These are phyloP conservation scores for Drosophila sturtevanti DNA, from an alignment of 1,140 invertebrate genomes.

Conservation along the genomic window DNA sequence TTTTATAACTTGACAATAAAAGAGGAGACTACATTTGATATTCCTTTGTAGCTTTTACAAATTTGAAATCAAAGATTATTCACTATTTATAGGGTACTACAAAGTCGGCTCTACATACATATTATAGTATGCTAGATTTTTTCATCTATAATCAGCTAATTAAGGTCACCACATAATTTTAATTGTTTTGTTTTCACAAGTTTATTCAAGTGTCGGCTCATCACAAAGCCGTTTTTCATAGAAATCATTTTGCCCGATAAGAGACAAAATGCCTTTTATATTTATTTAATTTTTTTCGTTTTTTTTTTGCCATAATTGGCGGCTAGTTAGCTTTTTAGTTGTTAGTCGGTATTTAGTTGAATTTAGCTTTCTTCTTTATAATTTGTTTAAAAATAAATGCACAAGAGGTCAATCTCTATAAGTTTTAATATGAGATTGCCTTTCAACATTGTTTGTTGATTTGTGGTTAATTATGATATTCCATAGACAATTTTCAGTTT, in stretches of 20 bases:
- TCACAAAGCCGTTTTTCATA: slow-evolving; percentile 54
- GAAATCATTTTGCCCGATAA: slow-evolving; percentile 59
- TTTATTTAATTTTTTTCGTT: background rate
- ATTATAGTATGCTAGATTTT: slow-evolving; percentile 2
- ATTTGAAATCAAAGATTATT: too few species aligned
- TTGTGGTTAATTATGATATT: slow-evolving; percentile 55
- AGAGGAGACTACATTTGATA: too few species aligned
- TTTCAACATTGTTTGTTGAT: slow-evolving; percentile 30
- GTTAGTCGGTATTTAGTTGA: slow-evolving; percentile 29
- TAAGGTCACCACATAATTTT: slow-evolving; percentile 72
- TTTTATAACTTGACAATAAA: too few species aligned
- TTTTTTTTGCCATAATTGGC: slow-evolving; percentile 63
- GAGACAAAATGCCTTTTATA: slow-evolving; percentile 53
- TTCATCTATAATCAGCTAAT: slow-evolving; percentile 69
- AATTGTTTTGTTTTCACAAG: slow-evolving; percentile 66
- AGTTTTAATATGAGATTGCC: too few species aligned
- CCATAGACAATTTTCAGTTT: background rate
- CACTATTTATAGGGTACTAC: slow-evolving; percentile 8
- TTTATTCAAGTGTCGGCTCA: slow-evolving; percentile 38
- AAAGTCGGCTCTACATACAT: slow-evolving; percentile 15
- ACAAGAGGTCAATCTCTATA: slow-evolving; percentile 28
- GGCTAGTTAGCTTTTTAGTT: slow-evolving; percentile 72
- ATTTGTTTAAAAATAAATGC: slow-evolving; percentile 34
- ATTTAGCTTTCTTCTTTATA: slow-evolving; percentile 49
- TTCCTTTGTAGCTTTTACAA: too few species aligned